Evolutionary conservation across 2,113 vertebrate species (phyloP), one percentile per base, ranked within the genome.

Genomic region (Verasper variegatus): DNA sequence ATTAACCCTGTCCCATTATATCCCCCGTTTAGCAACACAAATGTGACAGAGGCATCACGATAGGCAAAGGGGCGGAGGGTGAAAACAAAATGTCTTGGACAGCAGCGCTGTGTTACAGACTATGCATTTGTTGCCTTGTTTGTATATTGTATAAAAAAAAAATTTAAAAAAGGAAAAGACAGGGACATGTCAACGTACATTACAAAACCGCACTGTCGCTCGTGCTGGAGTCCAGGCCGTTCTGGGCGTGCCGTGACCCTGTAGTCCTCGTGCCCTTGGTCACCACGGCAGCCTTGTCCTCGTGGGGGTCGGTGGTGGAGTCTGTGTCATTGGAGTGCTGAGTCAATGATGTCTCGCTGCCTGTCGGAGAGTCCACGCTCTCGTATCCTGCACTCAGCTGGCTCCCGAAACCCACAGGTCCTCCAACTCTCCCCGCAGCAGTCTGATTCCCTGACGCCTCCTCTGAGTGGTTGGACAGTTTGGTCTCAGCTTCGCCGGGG

Each of bases 341-440:
- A 94, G 97, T 98, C 94, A 98, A 95, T 94, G 98, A 99, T 64
- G 97, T 97, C 92, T 98, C 98, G 91, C 98, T 99, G 93, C 98
- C 97, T 83, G 97, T 99, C 64, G 98, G 98, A 92, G 98, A 99
- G 96, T 98, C 98, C 96, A 99, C 97, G 83, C 97, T 99, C 95
- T 99, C 98, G 85, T 99, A 99, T 89, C 98, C 97, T 72, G 95
- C 96, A 88, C 97, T 97, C 93, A 99, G 96, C 83, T 96, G 98
- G 93, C 96, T 98, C 92, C 95, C 93, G 86, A 97, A 98, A 84
- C 95, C 94, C 88, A 92, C 93, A 51, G 93, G 74, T 89, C 95
- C 95, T 92, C 96, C 96, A 89, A 94, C 96, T 94, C 95, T 95
- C 88, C 93, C 95, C 74, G 95, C 94, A 93, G 96, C 63, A 56